These are phyloP conservation scores for Danaus chrysippus DNA, from an alignment of 2,888 invertebrate genomes.

Conservation along the genomic window DNA sequence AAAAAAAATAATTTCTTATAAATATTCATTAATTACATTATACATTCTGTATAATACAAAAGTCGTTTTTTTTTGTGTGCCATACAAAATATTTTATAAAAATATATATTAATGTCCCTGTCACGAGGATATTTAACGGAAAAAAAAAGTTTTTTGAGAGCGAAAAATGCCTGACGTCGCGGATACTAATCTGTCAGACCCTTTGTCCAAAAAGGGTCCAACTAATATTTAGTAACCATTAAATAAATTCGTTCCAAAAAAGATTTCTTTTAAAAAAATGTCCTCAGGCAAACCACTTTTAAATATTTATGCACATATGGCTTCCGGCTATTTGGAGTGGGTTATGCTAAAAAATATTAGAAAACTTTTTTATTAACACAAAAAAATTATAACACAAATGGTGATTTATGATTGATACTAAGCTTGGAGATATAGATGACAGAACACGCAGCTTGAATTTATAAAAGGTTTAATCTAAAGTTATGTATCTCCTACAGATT, in stretches of 20 bases:
- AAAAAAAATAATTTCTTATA: no score
- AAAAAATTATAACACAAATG: constrained; percentile 35
- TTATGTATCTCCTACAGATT: constrained; percentile 9
- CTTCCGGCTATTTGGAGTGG: constrained; percentile 77
- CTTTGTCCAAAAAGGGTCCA: constrained; percentile 67
- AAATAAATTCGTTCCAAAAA: constrained; percentile 70
- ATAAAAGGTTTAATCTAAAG: constrained; percentile 38
- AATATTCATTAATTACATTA: no score
- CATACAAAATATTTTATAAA: constrained; percentile 44
- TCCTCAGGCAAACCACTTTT: constrained; percentile 66
- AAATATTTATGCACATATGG: constrained; percentile 77
- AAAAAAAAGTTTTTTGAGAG: constrained; percentile 49
- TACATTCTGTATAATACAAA: no score
- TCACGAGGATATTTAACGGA: constrained; percentile 43
- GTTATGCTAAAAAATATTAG: constrained; percentile 70
- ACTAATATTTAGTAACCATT: constrained; percentile 73
- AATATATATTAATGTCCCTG: constrained; percentile 71
- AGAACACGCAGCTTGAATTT: constrained; percentile 39
- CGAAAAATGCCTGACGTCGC: constrained; percentile 67
- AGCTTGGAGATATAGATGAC: constrained; percentile 22
- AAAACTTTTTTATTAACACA: constrained; percentile 45
- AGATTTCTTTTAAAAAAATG: constrained; percentile 48
- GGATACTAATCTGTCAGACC: constrained; percentile 70
- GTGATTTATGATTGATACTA: constrained; percentile 49
- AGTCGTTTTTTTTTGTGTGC: constrained; percentile 20